Percentiles rank a stretch among this genome's conserved stretches.
Conservation (phyloP, 1,140 invertebrate species). For the Drosophila oshimai region DNA sequence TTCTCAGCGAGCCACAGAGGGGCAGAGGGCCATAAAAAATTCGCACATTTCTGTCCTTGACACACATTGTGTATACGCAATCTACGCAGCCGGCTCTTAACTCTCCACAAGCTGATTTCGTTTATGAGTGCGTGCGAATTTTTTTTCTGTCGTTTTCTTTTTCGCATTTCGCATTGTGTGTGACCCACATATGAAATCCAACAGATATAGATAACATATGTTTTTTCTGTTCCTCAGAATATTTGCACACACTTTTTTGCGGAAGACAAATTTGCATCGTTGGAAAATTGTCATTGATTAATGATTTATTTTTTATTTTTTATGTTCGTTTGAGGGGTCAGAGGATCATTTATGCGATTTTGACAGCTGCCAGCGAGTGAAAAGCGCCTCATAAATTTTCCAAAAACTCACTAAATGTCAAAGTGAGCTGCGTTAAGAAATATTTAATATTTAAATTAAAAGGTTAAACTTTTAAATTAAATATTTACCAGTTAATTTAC, state of each 20-base stretch:
- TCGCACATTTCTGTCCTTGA: conserved; percentile 82
- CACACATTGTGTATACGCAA: conserved; percentile 81
- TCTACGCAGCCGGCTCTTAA: conserved; percentile 68
- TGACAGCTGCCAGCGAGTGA: conserved; percentile 15
- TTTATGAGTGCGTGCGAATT: conserved; percentile 65
- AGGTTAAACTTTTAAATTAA: too few relatives aligned
- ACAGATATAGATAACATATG: conserved; percentile 69
- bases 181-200: conserved; percentile 72
- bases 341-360: too few relatives aligned
- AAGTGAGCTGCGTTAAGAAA: neutral
- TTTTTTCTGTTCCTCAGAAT: conserved; percentile 23
- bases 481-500: too few relatives aligned
- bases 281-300: conserved; percentile 28
- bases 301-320: conserved; percentile 16
- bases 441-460: too few relatives aligned
- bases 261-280: conserved; percentile 32
- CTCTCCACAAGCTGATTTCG: conserved; percentile 23
- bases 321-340: neutral
- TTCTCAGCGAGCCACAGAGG: conserved; percentile 24
- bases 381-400: neutral
- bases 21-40: conserved; percentile 46
- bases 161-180: conserved; percentile 28
- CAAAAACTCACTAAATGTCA: conserved; percentile 8
- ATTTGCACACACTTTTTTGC: neutral
- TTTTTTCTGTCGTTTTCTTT: conserved; percentile 4